These are phyloP conservation scores for Alviniconcha marisindica DNA, from an alignment of 1,140 invertebrate species.

Conservation along the genomic window DNA sequence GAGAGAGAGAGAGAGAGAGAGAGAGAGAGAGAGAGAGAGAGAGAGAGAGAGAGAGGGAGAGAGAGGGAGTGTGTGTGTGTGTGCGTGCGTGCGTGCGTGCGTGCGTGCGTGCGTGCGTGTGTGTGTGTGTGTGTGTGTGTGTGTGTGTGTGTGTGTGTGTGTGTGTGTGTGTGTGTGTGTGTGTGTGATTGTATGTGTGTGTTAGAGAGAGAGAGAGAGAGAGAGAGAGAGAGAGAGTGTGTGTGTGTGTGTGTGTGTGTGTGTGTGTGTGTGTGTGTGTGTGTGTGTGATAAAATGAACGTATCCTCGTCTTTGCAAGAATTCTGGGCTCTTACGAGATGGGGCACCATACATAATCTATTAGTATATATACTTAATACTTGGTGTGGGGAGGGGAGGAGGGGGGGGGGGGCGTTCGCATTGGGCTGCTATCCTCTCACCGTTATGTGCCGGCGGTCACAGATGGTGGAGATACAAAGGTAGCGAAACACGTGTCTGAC, in stretches of 20 bases:
- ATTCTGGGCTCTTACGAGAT: too few species aligned
- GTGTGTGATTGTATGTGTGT: too few species aligned
- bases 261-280: not conserved
- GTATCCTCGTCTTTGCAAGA: not conserved
- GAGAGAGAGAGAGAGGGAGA: conserved; percentile 18
- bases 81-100: not conserved
- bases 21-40: conserved; percentile 15
- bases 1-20: not conserved
- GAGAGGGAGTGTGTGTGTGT: too few species aligned
- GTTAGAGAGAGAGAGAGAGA: not conserved
- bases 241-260: not conserved
- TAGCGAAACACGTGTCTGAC: too few species aligned
- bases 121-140: conserved; percentile 24
- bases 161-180: too few species aligned
- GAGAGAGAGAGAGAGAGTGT: not conserved
- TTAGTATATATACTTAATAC: too few species aligned
- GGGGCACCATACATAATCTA: too few species aligned
- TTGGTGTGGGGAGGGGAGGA: too few species aligned
- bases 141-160: conserved; percentile 1
- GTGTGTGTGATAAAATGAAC: not conserved
- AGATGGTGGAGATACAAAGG: too few species aligned
- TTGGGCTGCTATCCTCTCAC: too few species aligned
- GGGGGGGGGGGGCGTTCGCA: too few species aligned
- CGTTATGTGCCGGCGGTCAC: too few species aligned
- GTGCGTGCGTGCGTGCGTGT: not conserved